These are phyloP conservation scores for Drosophila seguyi DNA, from an alignment of 1,140 invertebrate genomes.

Conservation along the genomic window DNA sequence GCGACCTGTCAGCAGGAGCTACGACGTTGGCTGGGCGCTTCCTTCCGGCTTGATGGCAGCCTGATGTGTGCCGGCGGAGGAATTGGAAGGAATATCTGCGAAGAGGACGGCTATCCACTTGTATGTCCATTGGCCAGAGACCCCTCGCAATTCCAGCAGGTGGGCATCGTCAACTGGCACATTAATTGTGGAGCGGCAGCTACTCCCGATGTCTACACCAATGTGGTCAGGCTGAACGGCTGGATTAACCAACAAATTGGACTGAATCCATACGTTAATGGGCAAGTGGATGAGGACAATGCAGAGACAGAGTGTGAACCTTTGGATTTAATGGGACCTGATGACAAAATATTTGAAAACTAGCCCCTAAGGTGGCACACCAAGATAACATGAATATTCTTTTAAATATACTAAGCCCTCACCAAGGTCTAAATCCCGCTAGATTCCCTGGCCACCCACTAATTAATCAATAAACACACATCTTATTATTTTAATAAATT, in stretches of 20 bases:
- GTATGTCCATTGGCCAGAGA: background rate
- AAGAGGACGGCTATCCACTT: background rate
- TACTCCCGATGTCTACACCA: background rate
- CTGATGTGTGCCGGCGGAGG: constrained; percentile 1
- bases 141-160: background rate
- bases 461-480: too few relatives aligned
- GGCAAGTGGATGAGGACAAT: too few relatives aligned
- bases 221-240: background rate
- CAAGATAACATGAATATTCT: too few relatives aligned
- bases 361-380: too few relatives aligned
- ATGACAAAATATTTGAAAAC: too few relatives aligned
- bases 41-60: background rate
- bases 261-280: background rate
- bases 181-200: background rate
- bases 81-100: background rate
- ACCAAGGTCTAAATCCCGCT: too few relatives aligned
- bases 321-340: too few relatives aligned
- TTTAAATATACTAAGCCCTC: too few relatives aligned
- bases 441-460: too few relatives aligned
- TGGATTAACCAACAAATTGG: background rate
- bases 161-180: constrained; percentile 1
- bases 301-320: too few relatives aligned
- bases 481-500: too few relatives aligned
- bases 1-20: background rate
- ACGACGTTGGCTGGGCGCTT: background rate